Base-by-base conservation (phyloP, 2,797 vertebrate species). In the Molossus alvarezi region DNA sequence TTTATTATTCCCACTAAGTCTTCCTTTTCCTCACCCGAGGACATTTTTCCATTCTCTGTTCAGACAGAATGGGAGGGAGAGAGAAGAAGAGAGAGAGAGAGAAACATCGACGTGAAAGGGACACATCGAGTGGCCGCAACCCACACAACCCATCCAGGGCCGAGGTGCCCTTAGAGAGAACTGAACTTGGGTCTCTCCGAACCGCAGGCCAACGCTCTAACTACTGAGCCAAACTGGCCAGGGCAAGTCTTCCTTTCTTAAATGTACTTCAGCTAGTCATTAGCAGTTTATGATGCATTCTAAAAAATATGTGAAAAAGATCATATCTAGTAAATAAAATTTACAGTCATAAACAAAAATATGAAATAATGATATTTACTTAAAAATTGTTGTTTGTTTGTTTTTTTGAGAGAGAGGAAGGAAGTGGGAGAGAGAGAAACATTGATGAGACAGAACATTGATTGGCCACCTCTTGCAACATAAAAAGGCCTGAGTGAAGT, bases 251-350 rank as follows among this genome's bases (percentile, higher is more conserved):
- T 33, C 41, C 41, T 45, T 97, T 96, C 75, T 64, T 91, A 87
- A 95, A 82, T 25, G 0, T 55, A 5, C 41, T 93, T 85, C 12
- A 94, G 65, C 29, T 58, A 89, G 18, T 81, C 23, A 72, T 85
- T 96, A 64, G 33, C 21, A 85, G 79, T 90, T 94, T 89, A 21
- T 81, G 21, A 13, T 57, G 5, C 6, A 71, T 9, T 75, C 76
- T 88, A 94, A 97, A 29, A 85, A 90, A 81, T 51, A 76, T 58
- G 29, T 48, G 21, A 37, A 84, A 91, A 94, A 3, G 21, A 77
- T 37, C 15, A 67, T 20, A 90, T 71, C 29, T 81, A 45, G 77
- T 53, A 71, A 37, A 45, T 87, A 6, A 72, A 96, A 81, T 79
- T 77, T 4, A 45, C 3, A 81, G 72, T 92, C 45, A 82, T 13